Conservation (phyloP, 2,888 invertebrate species). For the Aphidius colemani region DNA sequence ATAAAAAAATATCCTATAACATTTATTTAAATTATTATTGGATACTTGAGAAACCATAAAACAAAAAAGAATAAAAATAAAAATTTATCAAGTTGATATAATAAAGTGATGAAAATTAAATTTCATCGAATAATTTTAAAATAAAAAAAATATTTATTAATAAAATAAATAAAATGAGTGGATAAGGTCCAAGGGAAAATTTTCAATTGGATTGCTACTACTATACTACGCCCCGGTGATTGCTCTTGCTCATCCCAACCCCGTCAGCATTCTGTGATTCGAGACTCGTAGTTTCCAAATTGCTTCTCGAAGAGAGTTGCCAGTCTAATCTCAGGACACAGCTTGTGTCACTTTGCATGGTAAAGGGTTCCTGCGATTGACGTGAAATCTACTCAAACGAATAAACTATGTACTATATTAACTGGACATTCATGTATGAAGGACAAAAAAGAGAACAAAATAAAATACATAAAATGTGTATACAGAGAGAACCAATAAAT, state of each 20-base stretch:
- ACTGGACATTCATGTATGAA: neutral
- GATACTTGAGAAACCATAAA: slow-evolving; percentile 18
- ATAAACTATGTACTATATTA: neutral
- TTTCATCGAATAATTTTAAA: neutral
- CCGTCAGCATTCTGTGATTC: slow-evolving; percentile 38
- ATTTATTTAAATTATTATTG: slow-evolving; percentile 28
- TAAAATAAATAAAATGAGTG: slow-evolving; percentile 44
- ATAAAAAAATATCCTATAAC: slow-evolving; percentile 24
- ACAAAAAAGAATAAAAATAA: slow-evolving; percentile 17
- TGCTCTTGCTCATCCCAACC: slow-evolving; percentile 32
- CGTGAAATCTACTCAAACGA: slow-evolving; percentile 15
- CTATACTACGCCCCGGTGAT: slow-evolving; percentile 50
- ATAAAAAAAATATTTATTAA: slow-evolving; percentile 37
- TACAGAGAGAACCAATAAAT: too few relatives aligned
- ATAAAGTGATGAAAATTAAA: slow-evolving; percentile 9
- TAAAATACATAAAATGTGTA: neutral
- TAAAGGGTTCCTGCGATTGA: slow-evolving; percentile 33
- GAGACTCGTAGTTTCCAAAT: slow-evolving; percentile 39
- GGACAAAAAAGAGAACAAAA: too few relatives aligned
- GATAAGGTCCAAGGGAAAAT: slow-evolving; percentile 19
- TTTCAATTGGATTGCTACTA: slow-evolving; percentile 26
- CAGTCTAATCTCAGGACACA: slow-evolving; percentile 36
- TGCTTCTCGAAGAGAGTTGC: slow-evolving; percentile 41
- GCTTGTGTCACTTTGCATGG: slow-evolving; percentile 36
- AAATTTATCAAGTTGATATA: slow-evolving; percentile 13